phyloP scores from a whole-genome alignment of 2,888 invertebrate species.

The Augiades crinisus region DNA sequence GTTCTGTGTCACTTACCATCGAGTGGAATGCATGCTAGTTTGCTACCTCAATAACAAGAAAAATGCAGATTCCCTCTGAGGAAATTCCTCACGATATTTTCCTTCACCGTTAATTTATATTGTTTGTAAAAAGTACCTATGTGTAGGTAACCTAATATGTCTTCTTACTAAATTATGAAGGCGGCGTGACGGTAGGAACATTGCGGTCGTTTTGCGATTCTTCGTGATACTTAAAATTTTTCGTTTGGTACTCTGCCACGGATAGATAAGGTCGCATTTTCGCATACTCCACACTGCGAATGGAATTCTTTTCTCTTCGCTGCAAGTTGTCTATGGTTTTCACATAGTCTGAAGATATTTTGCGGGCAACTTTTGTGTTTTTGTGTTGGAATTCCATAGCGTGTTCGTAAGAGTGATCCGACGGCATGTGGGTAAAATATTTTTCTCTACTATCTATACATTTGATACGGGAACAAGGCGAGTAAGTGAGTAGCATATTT shows the following conservation, averaged over 20 bases:
- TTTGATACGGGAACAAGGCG: slow-evolving; percentile 37
- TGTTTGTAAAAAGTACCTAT: too few species aligned
- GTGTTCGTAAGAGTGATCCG: slow-evolving; percentile 42
- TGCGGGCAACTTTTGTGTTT: slow-evolving; percentile 48
- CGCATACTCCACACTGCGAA: slow-evolving; percentile 56
- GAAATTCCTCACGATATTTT: too few species aligned
- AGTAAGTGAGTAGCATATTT: slow-evolving; percentile 45
- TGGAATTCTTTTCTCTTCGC: slow-evolving; percentile 43
- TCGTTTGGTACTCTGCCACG: slow-evolving; percentile 53
- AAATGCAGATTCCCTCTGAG: too few species aligned
- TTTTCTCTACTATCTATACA: slow-evolving; percentile 40
- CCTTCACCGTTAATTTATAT: too few species aligned
- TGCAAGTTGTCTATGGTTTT: slow-evolving; percentile 54
- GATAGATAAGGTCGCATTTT: slow-evolving; percentile 54
- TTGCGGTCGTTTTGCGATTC: too few species aligned
- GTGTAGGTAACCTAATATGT: too few species aligned
- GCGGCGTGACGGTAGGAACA: slow-evolving; percentile 18
- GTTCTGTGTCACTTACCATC: slow-evolving; percentile 32
- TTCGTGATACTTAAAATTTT: slow-evolving; percentile 46
- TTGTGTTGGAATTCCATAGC: slow-evolving; percentile 56
- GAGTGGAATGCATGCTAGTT: too few species aligned
- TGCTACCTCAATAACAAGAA: too few species aligned
- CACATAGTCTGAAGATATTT: slow-evolving; percentile 65
- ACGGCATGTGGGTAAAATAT: slow-evolving; percentile 39
- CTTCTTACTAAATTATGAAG: slow-evolving; percentile 19